A percentile compares a stretch with the other conserved stretches of the same genome.
phyloP scores from a whole-genome alignment of 2,113 vertebrate genomes.

The Rhineura floridana region DNA sequence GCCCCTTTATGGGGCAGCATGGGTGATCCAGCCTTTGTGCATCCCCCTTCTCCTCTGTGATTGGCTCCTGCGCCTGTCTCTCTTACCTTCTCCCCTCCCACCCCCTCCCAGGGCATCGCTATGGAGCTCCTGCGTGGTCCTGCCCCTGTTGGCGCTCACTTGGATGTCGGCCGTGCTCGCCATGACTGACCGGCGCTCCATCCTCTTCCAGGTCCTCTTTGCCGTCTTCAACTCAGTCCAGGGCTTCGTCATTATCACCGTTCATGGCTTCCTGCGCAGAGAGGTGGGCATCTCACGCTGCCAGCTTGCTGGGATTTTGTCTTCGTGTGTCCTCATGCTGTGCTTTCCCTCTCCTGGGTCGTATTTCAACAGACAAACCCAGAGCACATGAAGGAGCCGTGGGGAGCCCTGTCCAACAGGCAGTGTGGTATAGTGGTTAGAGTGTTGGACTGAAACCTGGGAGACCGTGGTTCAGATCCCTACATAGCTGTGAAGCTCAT shows the following conservation, averaged over 20 bases:
- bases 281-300: slow-evolving; percentile 82
- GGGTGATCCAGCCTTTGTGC: background rate
- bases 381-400: background rate
- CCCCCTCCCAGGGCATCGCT: slow-evolving; percentile 82
- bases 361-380: background rate
- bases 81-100: slow-evolving; percentile 50
- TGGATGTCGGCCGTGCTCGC: slow-evolving; percentile 99
- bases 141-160: slow-evolving; percentile 96
- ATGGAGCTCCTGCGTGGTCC: slow-evolving; percentile 91
- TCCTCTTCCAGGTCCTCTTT: slow-evolving; percentile 94
- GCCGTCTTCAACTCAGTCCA: slow-evolving; percentile 95
- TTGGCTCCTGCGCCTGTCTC: accelerated
- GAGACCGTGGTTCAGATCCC: too few relatives aligned
- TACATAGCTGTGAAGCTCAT: too few relatives aligned
- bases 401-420: too few relatives aligned
- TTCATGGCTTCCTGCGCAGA: slow-evolving; percentile 95
- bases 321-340: background rate
- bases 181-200: slow-evolving; percentile 97
- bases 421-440: too few relatives aligned
- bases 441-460: too few relatives aligned
- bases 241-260: slow-evolving; percentile 96
- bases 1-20: background rate
- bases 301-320: background rate
- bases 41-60: background rate
- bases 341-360: background rate